Evolutionary conservation across 2,888 invertebrate species (phyloP).

Genomic region (Oligia fasciuncula): DNA sequence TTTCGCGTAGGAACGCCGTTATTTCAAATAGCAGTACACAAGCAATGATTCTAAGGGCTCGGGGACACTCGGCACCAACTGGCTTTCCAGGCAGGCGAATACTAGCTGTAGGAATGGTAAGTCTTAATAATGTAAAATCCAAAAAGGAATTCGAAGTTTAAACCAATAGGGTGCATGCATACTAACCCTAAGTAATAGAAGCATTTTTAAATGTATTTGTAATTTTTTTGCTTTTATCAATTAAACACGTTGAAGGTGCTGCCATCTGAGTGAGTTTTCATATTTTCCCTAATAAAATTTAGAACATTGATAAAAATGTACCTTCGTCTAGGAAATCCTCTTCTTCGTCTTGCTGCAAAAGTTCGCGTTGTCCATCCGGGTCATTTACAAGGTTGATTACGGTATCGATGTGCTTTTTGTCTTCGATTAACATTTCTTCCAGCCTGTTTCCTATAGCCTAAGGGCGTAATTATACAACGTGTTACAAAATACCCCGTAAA

Average conservation of each 20-base stretch:
- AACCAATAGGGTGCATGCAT: neutral
- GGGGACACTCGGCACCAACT: conserved; percentile 95
- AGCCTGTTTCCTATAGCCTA: conserved; percentile 95
- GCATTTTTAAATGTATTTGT: neutral
- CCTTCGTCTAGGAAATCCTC: conserved; percentile 99
- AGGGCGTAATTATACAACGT: no score
- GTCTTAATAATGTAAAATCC: neutral
- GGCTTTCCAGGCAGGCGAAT: conserved; percentile 90
- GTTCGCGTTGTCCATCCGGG: conserved; percentile 94
- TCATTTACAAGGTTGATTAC: conserved; percentile 92
- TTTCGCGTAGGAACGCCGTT: conserved; percentile 98
- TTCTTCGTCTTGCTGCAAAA: conserved; percentile 96
- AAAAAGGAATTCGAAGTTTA: neutral
- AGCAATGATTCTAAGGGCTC: conserved; percentile 97
- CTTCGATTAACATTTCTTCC: conserved; percentile 96
- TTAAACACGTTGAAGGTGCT: neutral
- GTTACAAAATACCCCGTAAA: no score
- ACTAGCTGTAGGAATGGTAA: conserved; percentile 87
- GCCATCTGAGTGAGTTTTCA: neutral
- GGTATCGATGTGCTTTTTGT: conserved; percentile 92
- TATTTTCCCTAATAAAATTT: neutral
- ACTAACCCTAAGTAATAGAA: neutral
- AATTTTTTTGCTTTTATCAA: neutral
- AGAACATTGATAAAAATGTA: conserved; percentile 70
- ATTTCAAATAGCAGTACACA: conserved; percentile 99